phyloP scores from a whole-genome alignment of 1,140 invertebrate species.

The Rhopalosiphum padi region DNA sequence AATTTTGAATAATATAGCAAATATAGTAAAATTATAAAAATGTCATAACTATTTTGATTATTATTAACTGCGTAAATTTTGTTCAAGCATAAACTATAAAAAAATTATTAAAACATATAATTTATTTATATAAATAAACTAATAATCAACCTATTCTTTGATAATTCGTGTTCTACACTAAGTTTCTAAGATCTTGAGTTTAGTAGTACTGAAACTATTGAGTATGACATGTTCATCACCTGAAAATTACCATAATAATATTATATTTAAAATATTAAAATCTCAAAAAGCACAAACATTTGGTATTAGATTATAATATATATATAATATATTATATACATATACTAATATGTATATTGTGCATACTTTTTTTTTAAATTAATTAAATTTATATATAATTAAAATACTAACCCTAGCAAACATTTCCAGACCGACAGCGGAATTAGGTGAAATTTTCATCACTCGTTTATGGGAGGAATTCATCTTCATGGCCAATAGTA shows the following conservation, averaged over 20 bases:
- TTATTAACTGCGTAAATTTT: not conserved
- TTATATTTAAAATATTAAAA: not conserved
- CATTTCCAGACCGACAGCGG: not conserved
- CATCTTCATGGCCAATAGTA: not conserved
- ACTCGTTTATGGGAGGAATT: not conserved
- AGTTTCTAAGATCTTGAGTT: not conserved
- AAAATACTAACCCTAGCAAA: not conserved
- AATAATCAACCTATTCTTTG: not conserved
- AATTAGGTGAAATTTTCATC: not conserved
- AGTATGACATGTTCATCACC: slow-evolving; percentile 37
- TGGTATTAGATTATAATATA: not conserved
- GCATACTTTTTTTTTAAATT: no score
- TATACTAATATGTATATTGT: no score
- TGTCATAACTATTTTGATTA: not conserved
- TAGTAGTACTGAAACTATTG: not conserved
- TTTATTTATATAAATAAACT: not conserved
- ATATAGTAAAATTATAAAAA: not conserved
- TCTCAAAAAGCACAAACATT: not conserved
- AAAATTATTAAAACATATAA: not conserved
- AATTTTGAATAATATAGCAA: not conserved
- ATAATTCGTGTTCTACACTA: not conserved
- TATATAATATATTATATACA: no score
- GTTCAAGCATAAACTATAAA: not conserved
- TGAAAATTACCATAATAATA: not conserved
- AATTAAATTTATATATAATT: not conserved